phyloP scores from a whole-genome alignment of 1,140 invertebrate species.

The Scaptomyza pallida region DNA sequence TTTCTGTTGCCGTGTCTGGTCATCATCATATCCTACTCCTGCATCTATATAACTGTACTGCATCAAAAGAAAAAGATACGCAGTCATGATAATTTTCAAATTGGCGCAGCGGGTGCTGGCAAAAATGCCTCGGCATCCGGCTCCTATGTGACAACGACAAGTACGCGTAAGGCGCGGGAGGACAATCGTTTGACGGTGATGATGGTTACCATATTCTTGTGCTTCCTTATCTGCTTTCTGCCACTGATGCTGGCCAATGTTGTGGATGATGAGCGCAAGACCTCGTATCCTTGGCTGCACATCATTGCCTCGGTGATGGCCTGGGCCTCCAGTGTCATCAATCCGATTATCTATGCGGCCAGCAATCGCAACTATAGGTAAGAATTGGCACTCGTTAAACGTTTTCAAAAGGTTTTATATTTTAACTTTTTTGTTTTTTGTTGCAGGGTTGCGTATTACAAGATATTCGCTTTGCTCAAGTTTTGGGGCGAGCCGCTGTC shows the following conservation, averaged over 20 bases:
- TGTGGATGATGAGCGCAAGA: slow-evolving; percentile 88
- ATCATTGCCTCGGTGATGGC: slow-evolving; percentile 92
- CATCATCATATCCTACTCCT: slow-evolving; percentile 92
- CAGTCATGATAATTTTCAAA: slow-evolving; percentile 72
- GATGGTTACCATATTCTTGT: slow-evolving; percentile 94
- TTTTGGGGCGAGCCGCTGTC: slow-evolving; percentile 82
- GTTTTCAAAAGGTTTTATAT: neutral
- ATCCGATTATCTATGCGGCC: slow-evolving; percentile 94
- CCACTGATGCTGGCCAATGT: slow-evolving; percentile 94
- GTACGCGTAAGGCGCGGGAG: slow-evolving; percentile 85
- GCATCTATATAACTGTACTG: slow-evolving; percentile 92
- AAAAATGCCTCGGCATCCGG: slow-evolving; percentile 52
- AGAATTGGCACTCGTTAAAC: neutral
- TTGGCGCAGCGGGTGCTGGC: slow-evolving; percentile 39
- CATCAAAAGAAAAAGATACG: slow-evolving; percentile 88
- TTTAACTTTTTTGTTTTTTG: neutral
- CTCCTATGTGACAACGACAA: slow-evolving; percentile 66
- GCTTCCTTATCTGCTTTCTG: slow-evolving; percentile 92
- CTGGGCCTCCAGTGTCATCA: slow-evolving; percentile 94
- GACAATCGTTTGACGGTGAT: slow-evolving; percentile 92
- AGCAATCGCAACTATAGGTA: slow-evolving; percentile 91
- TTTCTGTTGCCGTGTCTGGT: slow-evolving; percentile 92
- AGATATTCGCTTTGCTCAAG: slow-evolving; percentile 75
- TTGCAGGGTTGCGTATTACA: slow-evolving; percentile 81
- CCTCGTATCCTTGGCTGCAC: slow-evolving; percentile 89